Base-by-base conservation (phyloP, 2,888 invertebrate genomes). In the Agrochola lychnidis region DNA sequence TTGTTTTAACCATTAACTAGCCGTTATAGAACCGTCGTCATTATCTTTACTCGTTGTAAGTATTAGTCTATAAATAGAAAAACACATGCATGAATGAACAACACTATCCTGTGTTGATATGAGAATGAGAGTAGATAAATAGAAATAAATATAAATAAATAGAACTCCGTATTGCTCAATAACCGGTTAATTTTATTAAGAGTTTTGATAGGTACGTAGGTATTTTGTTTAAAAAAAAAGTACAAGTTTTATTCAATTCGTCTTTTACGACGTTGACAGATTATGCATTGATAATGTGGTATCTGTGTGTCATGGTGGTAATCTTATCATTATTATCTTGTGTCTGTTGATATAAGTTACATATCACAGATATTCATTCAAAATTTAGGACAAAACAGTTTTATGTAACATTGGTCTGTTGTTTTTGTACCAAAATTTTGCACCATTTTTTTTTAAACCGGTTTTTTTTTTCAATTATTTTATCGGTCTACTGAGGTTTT, bases 211-310 rank as follows among this genome's bases (percentile, higher is more conserved):
- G 30, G 51, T 19, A 48, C 16, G 16, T 48, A 36, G 36, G 1
- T 36, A 16, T 36, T 45, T 25, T 5, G 45, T 61, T 5, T n/a
- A n/a, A 5, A 22, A 48, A 48, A 64, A 56, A 19, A 42, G 14
- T 5, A 30, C 3, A 25, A 3, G 1, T 59, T 40, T 71, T 42
- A 12, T 51, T 48, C 36, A 59, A 73, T 16, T 45, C 42, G 3
- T 16, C 30, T 72, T 59, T 79, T 83, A 73, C 9, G 73, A 81
- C 79, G 84, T 79, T 79, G 84, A 71, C 61, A 64, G 68, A 84
- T 80, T 69, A 81, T 81, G 57, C 66, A 76, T 30, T 70, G 81
- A 80, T 82, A 81, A 59, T 73, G 30, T 48, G 36, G 7, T 82
- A 77, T 72, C 64, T 48, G 7, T 25, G 70, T 81, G 66, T 69